Conservation (phyloP, 1,140 invertebrate genomes). For the Drosophila arizonae region DNA sequence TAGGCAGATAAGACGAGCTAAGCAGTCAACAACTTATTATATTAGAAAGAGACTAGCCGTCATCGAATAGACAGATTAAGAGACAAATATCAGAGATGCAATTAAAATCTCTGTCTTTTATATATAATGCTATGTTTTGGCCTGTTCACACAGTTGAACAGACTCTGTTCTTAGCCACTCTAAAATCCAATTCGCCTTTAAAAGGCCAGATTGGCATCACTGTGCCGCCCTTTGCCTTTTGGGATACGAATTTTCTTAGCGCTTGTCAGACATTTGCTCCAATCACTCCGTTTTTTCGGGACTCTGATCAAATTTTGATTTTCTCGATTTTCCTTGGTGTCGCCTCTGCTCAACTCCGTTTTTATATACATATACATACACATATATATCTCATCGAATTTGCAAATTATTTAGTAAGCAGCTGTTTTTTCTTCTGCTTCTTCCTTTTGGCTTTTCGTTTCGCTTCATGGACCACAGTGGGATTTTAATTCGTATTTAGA, state of each 20-base stretch:
- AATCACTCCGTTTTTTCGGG: conserved; percentile 21
- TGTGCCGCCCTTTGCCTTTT: conserved; percentile 4
- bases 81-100: no score
- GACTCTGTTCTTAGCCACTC: neutral
- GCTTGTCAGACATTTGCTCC: neutral
- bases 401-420: conserved; percentile 59
- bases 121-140: no score
- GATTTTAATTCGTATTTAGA: conserved; percentile 71
- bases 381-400: conserved; percentile 62
- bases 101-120: no score
- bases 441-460: conserved; percentile 19
- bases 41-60: no score
- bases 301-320: neutral
- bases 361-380: conserved; percentile 31
- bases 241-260: conserved; percentile 14
- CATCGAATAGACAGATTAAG: no score
- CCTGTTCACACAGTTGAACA: neutral
- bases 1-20: no score
- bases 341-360: neutral
- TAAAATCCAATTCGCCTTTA: neutral
- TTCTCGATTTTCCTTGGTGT: neutral
- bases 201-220: conserved; percentile 16
- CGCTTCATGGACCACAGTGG: conserved; percentile 24
- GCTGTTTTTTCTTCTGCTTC: conserved; percentile 17
- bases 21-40: no score